phyloP scores from a whole-genome alignment of 2,113 vertebrate genomes.

The Orthonyx spaldingii region DNA sequence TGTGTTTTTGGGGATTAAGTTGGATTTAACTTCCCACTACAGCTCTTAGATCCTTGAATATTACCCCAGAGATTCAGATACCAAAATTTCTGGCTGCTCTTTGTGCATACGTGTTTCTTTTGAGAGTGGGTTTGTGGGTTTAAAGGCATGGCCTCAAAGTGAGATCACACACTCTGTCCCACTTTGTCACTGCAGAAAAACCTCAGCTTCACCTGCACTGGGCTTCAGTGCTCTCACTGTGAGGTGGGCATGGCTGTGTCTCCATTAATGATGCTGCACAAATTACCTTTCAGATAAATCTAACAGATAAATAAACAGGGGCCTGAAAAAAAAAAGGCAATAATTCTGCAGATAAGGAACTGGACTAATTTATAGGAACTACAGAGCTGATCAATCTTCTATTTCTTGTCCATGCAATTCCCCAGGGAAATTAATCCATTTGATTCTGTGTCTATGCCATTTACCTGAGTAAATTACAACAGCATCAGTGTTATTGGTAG shows the following conservation, averaged over 20 bases:
- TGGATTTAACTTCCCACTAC: neutral
- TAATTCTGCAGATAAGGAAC: neutral
- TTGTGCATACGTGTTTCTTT: neutral
- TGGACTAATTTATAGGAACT: neutral
- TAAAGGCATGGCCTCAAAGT: neutral
- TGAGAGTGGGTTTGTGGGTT: neutral
- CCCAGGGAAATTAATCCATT: slow-evolving; percentile 12
- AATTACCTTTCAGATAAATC: neutral
- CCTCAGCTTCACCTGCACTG: neutral
- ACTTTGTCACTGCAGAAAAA: neutral
- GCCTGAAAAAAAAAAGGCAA: neutral
- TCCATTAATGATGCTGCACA: neutral
- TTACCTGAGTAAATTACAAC: slow-evolving; percentile 33
- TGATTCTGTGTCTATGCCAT: slow-evolving; percentile 4
- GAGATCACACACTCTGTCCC: neutral
- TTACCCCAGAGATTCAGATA: neutral
- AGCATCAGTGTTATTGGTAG: neutral
- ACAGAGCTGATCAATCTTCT: neutral
- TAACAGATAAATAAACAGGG: neutral
- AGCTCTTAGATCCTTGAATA: neutral
- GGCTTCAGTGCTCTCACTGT: neutral
- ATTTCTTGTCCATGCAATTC: neutral
- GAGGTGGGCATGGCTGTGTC: neutral
- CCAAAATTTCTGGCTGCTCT: neutral
- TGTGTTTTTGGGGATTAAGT: neutral